Evolutionary conservation across 2,113 vertebrate genomes (phyloP).

Genomic region (Microtus montanus): DNA sequence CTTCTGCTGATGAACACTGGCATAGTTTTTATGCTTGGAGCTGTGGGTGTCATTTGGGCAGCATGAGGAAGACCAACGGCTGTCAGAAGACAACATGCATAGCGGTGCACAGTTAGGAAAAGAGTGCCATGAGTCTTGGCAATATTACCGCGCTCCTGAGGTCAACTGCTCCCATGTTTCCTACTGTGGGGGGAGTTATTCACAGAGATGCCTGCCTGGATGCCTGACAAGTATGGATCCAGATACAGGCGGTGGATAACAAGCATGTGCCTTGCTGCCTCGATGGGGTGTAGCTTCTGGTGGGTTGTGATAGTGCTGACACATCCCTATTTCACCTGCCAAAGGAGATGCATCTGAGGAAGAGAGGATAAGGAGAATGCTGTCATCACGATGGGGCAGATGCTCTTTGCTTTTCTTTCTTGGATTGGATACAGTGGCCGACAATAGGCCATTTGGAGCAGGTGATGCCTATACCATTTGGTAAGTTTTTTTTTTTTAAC

Average conservation of each 20-base stretch:
- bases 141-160: background rate
- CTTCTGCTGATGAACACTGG: background rate
- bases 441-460: background rate
- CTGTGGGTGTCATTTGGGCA: background rate
- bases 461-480: background rate
- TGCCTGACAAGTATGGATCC: background rate
- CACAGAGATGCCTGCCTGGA: background rate
- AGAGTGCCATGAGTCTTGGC: background rate
- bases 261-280: background rate
- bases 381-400: background rate
- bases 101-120: background rate
- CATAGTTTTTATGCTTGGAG: background rate
- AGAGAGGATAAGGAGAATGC: background rate
- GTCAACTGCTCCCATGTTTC: background rate
- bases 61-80: background rate
- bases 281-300: background rate
- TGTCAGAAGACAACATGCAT: background rate
- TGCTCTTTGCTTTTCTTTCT: background rate
- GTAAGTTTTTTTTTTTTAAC: background rate
- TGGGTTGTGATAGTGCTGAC: background rate
- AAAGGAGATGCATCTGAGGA: background rate
- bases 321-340: background rate
- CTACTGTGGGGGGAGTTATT: background rate
- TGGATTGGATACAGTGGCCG: background rate
- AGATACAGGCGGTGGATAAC: background rate